phyloP scores from a whole-genome alignment of 2,797 vertebrate species.

The Acanthurus tractus region DNA sequence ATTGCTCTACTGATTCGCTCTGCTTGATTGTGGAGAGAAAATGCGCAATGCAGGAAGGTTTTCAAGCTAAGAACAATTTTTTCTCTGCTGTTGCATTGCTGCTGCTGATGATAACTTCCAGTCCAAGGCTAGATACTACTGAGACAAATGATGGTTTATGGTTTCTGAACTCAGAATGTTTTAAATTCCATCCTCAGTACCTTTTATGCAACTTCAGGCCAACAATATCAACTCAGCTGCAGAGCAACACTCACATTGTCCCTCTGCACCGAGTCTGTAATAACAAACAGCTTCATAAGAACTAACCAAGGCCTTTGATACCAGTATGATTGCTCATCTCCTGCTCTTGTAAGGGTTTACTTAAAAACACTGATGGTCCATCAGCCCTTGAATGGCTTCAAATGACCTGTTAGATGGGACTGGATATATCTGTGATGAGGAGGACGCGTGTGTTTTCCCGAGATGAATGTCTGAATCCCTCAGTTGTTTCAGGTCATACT shows the following conservation, averaged over 20 bases:
- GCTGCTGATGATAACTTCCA: background rate
- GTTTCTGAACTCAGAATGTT: background rate
- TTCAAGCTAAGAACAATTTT: background rate
- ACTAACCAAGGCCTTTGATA: background rate
- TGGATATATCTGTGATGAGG: background rate
- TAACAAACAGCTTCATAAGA: slow-evolving; percentile 15
- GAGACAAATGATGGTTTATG: background rate
- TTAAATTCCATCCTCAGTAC: background rate
- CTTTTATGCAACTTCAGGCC: slow-evolving; percentile 7
- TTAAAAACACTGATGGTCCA: background rate
- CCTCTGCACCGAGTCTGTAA: background rate
- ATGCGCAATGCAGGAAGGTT: background rate
- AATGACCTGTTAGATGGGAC: background rate
- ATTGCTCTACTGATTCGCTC: background rate
- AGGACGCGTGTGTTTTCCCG: background rate
- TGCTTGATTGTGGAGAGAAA: slow-evolving; percentile 24
- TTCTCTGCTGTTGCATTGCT: slow-evolving; percentile 4
- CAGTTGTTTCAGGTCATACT: background rate
- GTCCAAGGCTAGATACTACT: background rate
- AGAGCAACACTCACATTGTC: background rate
- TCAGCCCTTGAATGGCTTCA: background rate
- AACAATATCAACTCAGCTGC: background rate
- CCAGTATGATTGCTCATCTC: slow-evolving; percentile 5
- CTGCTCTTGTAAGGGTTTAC: slow-evolving; percentile 18
- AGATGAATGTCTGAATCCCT: background rate